These are phyloP conservation scores for Bhutanitis thaidina DNA, from an alignment of 2,888 invertebrate species.

Conservation along the genomic window DNA sequence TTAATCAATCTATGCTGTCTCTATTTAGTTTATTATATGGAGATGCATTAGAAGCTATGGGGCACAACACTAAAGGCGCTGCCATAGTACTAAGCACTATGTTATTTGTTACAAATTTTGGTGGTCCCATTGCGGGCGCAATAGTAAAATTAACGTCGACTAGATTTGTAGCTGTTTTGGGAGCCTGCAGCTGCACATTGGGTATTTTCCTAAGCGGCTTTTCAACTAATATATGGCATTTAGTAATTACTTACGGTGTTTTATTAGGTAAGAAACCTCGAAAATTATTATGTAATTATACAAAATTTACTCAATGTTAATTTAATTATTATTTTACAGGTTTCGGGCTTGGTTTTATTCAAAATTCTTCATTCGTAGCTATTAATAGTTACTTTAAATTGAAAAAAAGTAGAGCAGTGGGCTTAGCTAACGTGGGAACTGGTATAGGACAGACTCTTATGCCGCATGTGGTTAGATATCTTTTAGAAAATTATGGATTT, in stretches of 20 bases:
- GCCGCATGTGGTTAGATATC: slow-evolving; percentile 84
- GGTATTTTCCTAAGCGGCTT: slow-evolving; percentile 72
- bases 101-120: slow-evolving; percentile 82
- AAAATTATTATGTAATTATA: slow-evolving; percentile 4
- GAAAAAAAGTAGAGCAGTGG: slow-evolving; percentile 86
- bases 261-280: slow-evolving; percentile 58
- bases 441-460: slow-evolving; percentile 87
- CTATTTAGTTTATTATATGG: slow-evolving; percentile 85
- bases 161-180: slow-evolving; percentile 62
- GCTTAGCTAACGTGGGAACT: slow-evolving; percentile 86
- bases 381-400: slow-evolving; percentile 85
- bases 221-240: slow-evolving; percentile 63
- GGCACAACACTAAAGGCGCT: slow-evolving; percentile 82
- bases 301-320: background rate
- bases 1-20: slow-evolving; percentile 85
- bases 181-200: slow-evolving; percentile 55
- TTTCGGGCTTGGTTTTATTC: slow-evolving; percentile 84
- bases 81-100: slow-evolving; percentile 84
- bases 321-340: slow-evolving; percentile 58
- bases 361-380: slow-evolving; percentile 85
- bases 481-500: slow-evolving; percentile 83
- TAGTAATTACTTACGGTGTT: slow-evolving; percentile 66
- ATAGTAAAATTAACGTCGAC: slow-evolving; percentile 75
- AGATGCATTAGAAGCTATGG: slow-evolving; percentile 81
- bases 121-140: slow-evolving; percentile 85